Evolutionary conservation across 1,140 invertebrate genomes (phyloP), one percentile per base, ranked within the genome.

Genomic region (Planococcus citri): DNA sequence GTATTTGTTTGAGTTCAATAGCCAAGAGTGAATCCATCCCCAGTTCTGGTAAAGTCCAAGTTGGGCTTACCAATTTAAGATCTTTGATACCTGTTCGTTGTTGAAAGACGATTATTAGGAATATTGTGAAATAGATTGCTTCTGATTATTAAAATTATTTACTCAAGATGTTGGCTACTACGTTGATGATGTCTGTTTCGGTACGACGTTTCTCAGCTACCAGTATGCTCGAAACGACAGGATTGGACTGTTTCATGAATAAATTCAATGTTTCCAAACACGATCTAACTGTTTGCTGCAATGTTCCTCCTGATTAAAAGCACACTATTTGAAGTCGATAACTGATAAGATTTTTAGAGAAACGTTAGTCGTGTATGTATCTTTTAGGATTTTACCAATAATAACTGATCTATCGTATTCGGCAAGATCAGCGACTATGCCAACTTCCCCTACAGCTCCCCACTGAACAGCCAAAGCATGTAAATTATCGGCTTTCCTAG

Each of bases 361-460:
- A n/a, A n/a, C n/a, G n/a, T n/a, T n/a, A n/a, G n/a, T n/a, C n/a
- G n/a, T n/a, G n/a, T n/a, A n/a, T n/a, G n/a, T n/a, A n/a, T n/a
- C n/a, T n/a, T n/a, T n/a, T n/a, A n/a, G n/a, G n/a, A n/a, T n/a
- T 12, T 67, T 67, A 74, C 74, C 84, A 69, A 87, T 87, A 74
- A 85, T 85, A 51, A 86, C 76, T 73, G 90, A 88, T 41, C 87
- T 84, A 75, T 91, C 86, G 57, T 88, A 85, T 70, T 90, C 89
- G 76, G 90, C 87, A 79, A 87, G 87, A 72, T 92, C 88, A 10
- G 89, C 85, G 21, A 93, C 83, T 6, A 88, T 75, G 68, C 87
- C 87, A 33, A 84, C 82, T 73, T 88, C 87, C 58, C 84, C 87
- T 64, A 88, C 78, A 27, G 85, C 84, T 64, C 87, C 86, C 86